A percentile compares a stretch with the other conserved stretches of the same genome.
phyloP scores from a whole-genome alignment of 2,888 invertebrate species.

The Timema cristinae region DNA sequence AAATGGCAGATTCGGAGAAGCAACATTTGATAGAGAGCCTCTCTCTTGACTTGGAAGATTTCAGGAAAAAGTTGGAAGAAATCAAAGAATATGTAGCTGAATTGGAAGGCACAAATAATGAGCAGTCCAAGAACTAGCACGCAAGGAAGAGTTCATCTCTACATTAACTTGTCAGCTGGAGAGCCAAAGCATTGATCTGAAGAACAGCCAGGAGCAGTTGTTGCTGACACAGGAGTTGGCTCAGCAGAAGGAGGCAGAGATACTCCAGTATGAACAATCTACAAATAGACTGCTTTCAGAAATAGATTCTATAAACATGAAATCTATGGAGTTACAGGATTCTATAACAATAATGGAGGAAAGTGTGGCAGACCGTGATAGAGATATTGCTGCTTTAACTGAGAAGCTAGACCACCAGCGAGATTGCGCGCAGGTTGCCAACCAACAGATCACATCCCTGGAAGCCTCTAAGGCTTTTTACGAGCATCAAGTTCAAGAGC shows the following conservation, averaged over 20 bases:
- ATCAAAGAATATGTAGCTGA: slow-evolving; percentile 16
- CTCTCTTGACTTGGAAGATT: not conserved
- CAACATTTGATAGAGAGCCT: not conserved
- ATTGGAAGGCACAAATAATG: not conserved
- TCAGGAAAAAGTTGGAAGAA: slow-evolving; percentile 14
- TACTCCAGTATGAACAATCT: not conserved
- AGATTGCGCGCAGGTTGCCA: slow-evolving; percentile 18
- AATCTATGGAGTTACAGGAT: slow-evolving; percentile 14
- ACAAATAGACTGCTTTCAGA: too few relatives aligned
- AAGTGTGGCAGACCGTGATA: slow-evolving; percentile 12
- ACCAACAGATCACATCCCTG: slow-evolving; percentile 20
- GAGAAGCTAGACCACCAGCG: slow-evolving; percentile 24
- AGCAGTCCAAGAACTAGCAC: not conserved
- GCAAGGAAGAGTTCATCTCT: not conserved
- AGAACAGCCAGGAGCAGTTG: not conserved
- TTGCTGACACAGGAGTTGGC: not conserved
- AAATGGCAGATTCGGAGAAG: not conserved
- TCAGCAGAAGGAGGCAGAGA: not conserved
- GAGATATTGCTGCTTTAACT: slow-evolving; percentile 20
- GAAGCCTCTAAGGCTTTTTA: slow-evolving; percentile 21
- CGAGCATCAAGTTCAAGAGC: slow-evolving; percentile 16
- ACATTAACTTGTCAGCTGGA: not conserved
- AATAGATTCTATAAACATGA: not conserved
- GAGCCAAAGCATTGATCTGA: not conserved
- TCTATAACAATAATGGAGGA: slow-evolving; percentile 8